These are phyloP conservation scores for Neotoxoptera formosana DNA, from an alignment of 1,140 invertebrate species.

Conservation along the genomic window DNA sequence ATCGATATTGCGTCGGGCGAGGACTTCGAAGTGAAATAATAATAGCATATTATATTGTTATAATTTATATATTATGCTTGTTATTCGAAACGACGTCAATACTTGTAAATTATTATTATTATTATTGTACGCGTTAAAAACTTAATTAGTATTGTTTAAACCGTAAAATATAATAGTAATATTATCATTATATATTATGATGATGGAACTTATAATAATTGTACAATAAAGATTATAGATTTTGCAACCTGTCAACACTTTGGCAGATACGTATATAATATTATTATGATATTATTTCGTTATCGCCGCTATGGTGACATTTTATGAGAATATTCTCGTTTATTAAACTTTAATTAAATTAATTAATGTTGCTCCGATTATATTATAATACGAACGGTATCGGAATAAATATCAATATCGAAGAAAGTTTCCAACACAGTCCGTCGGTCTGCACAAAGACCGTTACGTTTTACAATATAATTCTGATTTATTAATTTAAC, in stretches of 20 bases:
- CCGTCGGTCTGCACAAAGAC: background rate
- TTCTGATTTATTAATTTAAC: background rate
- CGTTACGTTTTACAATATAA: background rate
- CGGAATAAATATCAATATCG: background rate
- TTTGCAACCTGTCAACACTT: background rate
- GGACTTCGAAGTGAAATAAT: background rate
- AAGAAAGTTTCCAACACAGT: background rate
- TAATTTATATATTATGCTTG: no score
- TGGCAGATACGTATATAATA: background rate
- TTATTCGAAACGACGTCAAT: background rate
- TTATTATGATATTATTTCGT: background rate
- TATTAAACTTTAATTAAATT: constrained; percentile 20
- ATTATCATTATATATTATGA: background rate
- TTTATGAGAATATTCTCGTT: background rate
- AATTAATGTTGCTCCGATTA: background rate
- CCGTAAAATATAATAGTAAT: background rate
- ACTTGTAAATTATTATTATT: background rate
- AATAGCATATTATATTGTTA: no score
- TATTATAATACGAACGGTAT: background rate
- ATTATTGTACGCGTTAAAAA: background rate
- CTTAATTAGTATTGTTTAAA: constrained; percentile 11
- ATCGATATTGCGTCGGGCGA: background rate
- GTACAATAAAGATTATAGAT: background rate
- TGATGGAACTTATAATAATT: background rate
- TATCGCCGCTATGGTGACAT: background rate